Conservation (phyloP, 2,797 vertebrate genomes). For the Megaceryle alcyon region DNA sequence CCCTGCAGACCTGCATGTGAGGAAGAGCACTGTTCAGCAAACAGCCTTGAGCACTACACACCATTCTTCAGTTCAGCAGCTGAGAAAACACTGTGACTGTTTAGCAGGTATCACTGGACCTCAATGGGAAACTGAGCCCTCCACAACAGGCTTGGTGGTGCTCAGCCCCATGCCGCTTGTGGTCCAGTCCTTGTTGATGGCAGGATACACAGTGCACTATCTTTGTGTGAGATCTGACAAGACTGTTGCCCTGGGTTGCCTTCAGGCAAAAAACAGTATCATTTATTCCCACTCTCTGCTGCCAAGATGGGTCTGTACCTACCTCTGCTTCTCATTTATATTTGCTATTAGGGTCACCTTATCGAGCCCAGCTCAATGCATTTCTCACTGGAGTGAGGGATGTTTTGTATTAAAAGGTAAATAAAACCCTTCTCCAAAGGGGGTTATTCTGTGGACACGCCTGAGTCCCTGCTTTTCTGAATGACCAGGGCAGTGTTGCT, state of each 20-base stretch:
- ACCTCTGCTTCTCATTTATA: slow-evolving; percentile 14
- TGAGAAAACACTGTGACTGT: not conserved
- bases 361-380: not conserved
- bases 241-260: not conserved
- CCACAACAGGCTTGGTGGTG: accelerated
- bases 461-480: not conserved
- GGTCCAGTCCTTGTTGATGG: not conserved
- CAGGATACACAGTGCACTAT: not conserved
- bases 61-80: not conserved
- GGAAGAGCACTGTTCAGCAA: not conserved
- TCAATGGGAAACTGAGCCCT: not conserved
- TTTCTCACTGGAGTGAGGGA: not conserved
- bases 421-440: not conserved
- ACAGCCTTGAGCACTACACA: not conserved
- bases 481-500: not conserved
- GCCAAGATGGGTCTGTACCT: not conserved
- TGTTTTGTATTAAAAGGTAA: not conserved
- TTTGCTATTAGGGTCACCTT: not conserved
- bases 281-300: not conserved
- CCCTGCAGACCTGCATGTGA: not conserved
- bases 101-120: not conserved
- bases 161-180: accelerated
- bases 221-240: not conserved
- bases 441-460: not conserved
- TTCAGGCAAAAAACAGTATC: slow-evolving; percentile 41